Evolutionary conservation across 2,888 invertebrate genomes (phyloP), one percentile per base, ranked within the genome.

Genomic region (Amblyjoppa proteus): DNA sequence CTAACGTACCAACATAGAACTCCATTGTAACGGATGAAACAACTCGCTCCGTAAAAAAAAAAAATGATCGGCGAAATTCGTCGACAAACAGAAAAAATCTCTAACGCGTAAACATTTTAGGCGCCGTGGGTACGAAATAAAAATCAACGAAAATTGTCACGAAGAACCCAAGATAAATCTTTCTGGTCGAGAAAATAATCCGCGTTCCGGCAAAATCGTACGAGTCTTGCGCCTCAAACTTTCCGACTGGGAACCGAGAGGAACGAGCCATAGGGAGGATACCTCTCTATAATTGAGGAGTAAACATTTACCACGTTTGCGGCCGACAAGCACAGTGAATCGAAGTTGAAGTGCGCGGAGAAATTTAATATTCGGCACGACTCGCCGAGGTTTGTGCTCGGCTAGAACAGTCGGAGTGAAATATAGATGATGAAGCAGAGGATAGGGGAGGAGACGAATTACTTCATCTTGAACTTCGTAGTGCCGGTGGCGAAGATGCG

Each of bases 371-470:
- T 80, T 71, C 71, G 51, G 9, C 2, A 38, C 51, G 49, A 51
- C 45, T 70, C 38, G 58, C 34, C 38, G 49, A 61, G 71, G 61
- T 56, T 31, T 68, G 11, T 58, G 28, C 58, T 28, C 28, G 61
- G 58, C 31, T 53, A 5, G 71, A 25, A 64, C 20, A 28, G 49
- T 31, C 11, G 9, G 38, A 71, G 73, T 73, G 74, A 38, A 82
- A 74, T 74, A 82, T 82, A 56, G 76, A 84, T 73, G 64, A 84
- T 64, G 61, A 64, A 25, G 74, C 69, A 56, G 64, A 66, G 56
- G 49, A 11, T 28, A 34, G 58, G 75, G 64, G 56, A 28, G 51
- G 61, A 56, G 41, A 78, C 56, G 20, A 61, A 49, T 41, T 25
- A 51, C n/a, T 45, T 75, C 31, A 66, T 25, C 45, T 61, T 75